These are phyloP conservation scores for Bombyx huttoni DNA, from an alignment of 2,888 invertebrate species.

Conservation along the genomic window DNA sequence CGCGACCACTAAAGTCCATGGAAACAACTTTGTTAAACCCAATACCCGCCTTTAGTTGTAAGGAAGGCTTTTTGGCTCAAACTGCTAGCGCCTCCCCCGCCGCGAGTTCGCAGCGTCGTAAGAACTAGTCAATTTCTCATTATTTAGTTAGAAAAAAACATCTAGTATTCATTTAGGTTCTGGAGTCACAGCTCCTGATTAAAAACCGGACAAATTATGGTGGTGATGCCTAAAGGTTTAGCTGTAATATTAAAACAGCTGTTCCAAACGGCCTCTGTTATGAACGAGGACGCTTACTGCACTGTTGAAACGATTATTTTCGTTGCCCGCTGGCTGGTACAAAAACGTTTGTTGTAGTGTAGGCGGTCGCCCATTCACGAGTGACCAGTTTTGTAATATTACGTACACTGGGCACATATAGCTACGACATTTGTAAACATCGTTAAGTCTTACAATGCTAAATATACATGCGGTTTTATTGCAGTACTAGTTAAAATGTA, in stretches of 20 bases:
- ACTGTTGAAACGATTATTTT: constrained; percentile 61
- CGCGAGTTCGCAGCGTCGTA: too few species aligned
- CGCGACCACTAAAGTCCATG: too few species aligned
- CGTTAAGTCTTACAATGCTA: background rate
- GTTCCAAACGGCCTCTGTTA: constrained; percentile 30
- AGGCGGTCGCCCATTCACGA: constrained; percentile 34
- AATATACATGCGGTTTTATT: background rate
- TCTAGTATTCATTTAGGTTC: too few species aligned
- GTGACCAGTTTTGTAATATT: constrained; percentile 29
- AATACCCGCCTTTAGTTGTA: too few species aligned
- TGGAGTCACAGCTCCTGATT: too few species aligned
- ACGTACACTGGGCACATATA: constrained; percentile 3
- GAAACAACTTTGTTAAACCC: too few species aligned
- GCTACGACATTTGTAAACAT: background rate
- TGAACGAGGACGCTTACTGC: constrained; percentile 29
- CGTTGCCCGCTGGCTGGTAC: constrained; percentile 18
- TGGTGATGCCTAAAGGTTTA: background rate
- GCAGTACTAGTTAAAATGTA: background rate
- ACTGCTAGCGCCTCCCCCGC: too few species aligned
- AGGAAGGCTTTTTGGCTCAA: too few species aligned
- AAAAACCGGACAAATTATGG: too few species aligned
- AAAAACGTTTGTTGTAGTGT: constrained; percentile 24
- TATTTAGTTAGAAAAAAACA: too few species aligned
- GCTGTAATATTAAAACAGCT: constrained; percentile 1
- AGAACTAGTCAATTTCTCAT: too few species aligned